Conservation (phyloP, 2,113 vertebrate species). For the Noturus placidus region DNA sequence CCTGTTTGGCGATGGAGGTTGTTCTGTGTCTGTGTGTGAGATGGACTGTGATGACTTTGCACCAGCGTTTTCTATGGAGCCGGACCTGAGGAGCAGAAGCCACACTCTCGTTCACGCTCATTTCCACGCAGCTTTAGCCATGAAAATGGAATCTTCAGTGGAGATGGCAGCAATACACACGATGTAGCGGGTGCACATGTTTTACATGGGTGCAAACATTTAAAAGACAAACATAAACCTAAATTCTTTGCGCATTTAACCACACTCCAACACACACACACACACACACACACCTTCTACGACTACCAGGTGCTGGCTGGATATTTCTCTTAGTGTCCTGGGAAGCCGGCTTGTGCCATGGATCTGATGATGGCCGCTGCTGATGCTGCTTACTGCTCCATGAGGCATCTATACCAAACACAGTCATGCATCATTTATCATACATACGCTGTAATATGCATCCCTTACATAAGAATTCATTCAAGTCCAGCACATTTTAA, state of each 20-base stretch:
- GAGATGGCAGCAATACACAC: background rate
- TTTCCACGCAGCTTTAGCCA: background rate
- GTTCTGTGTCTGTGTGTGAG: conserved; percentile 69
- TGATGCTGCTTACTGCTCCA: conserved; percentile 60
- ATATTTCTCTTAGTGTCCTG: conserved; percentile 66
- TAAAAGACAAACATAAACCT: background rate
- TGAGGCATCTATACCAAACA: conserved; percentile 58
- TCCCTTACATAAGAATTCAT: background rate
- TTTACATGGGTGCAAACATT: background rate
- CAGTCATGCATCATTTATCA: background rate
- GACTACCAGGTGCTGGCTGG: conserved; percentile 65
- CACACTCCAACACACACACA: conserved; percentile 18
- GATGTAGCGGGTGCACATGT: background rate
- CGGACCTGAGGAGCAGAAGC: conserved; percentile 67
- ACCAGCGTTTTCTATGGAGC: conserved; percentile 71
- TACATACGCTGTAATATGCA: background rate
- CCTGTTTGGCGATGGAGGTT: conserved; percentile 80
- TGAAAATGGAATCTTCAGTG: conserved; percentile 2
- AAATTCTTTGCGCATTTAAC: background rate
- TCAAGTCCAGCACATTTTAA: background rate
- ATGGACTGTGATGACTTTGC: conserved; percentile 63
- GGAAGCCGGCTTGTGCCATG: conserved; percentile 60
- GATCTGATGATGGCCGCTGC: conserved; percentile 53
- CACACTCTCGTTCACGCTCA: conserved; percentile 31
- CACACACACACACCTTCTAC: conserved; percentile 74